These are phyloP conservation scores for Epizoanthus illoricatus DNA, from an alignment of 92 coral and sea anemone species.

Conservation along the genomic window DNA sequence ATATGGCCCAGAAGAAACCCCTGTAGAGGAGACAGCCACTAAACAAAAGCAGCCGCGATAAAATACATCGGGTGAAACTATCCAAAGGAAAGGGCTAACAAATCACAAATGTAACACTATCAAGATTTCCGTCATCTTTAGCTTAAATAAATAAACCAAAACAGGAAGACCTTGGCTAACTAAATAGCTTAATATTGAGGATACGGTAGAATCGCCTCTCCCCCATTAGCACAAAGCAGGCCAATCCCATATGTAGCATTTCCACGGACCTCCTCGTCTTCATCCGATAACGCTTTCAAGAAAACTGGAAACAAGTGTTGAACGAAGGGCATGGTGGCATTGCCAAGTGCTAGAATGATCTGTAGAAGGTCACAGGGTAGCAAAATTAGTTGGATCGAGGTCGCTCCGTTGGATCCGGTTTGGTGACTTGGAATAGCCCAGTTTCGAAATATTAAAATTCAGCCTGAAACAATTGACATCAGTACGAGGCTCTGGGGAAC, in stretches of 20 bases:
- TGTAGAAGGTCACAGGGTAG: background rate
- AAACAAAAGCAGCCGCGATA: too few species aligned
- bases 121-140: too few species aligned
- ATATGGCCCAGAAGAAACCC: too few species aligned
- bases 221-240: constrained; percentile 82
- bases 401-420: too few species aligned
- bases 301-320: constrained; percentile 93
- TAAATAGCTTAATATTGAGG: constrained; percentile 36
- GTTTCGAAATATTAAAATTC: too few species aligned
- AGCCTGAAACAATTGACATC: too few species aligned
- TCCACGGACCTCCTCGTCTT: constrained; percentile 94
- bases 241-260: constrained; percentile 94
- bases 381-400: background rate
- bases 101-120: background rate
- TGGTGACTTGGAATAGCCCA: too few species aligned
- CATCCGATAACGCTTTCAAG: constrained; percentile 79
- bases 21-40: too few species aligned
- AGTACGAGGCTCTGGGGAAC: too few species aligned
- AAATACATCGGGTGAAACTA: too few species aligned
- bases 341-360: constrained; percentile 80
- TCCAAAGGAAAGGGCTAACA: background rate
- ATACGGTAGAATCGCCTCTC: constrained; percentile 88
- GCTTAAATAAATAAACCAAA: too few species aligned
- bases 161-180: too few species aligned
- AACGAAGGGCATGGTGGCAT: constrained; percentile 78